Evolutionary conservation across 2,797 vertebrate species (phyloP), one percentile per base, ranked within the genome.

Genomic region (Gobio occitaniae): DNA sequence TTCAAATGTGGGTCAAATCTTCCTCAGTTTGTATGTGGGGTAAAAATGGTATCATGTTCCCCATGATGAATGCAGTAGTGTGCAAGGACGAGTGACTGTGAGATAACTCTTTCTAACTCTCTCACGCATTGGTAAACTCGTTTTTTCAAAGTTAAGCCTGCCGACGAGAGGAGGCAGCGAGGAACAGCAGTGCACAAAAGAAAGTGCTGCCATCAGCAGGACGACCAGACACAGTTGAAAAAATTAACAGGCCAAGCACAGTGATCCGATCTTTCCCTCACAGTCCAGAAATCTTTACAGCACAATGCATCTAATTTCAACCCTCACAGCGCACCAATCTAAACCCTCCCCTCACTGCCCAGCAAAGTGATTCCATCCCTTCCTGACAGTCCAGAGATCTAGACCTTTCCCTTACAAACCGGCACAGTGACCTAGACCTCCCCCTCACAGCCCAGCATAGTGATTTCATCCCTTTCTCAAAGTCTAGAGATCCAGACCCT

Each of bases 161-260:
- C 21, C 69, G 3, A 79, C 6, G 36, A 85, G 63, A 63, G n/a
- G 36, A 85, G 82, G 77, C 81, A 59, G 70, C 80, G 76, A 86
- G 84, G 52, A 70, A 85, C 15, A 68, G 29, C 17, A 7, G 68
- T 56, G 48, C 77, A 89, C 63, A 89, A 86, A 88, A 83, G 82
- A 89, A 87, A 88, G 21, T 76, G 84, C 87, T 86, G 50, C 50
- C 44, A 77, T 89, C 86, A 89, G 86, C 88, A 88, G 72, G 74
- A 79, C 21, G 38, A 32, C 66, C 48, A 36, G 21, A 69, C 59
- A 77, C 52, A 86, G 47, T 38, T 36, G 44, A 41, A 74, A 21
- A 69, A 69, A 78, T 12, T 0, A 59, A 78, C 78, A 50, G 74
- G 68, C 52, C 19, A 19, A 56, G 52, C 36, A 65, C 41, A 65